phyloP scores from a whole-genome alignment of 2,797 vertebrate genomes.

The Coreius guichenoti region DNA sequence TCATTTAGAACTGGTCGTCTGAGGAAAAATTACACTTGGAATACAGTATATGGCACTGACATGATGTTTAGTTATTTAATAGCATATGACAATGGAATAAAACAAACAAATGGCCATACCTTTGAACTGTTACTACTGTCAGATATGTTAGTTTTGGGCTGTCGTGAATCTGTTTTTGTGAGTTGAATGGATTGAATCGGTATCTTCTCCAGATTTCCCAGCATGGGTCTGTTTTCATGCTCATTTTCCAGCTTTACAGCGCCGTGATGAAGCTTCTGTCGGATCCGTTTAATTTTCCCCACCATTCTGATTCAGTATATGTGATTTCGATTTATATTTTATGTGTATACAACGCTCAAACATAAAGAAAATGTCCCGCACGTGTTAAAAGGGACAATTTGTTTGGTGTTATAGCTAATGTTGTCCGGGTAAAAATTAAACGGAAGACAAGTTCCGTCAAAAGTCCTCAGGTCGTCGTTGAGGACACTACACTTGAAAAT shows the following conservation, averaged over 20 bases:
- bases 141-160: neutral
- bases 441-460: conserved; percentile 23
- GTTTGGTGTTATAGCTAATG: neutral
- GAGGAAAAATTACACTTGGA: neutral
- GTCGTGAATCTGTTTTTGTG: neutral
- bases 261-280: conserved; percentile 77
- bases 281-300: conserved; percentile 76
- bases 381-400: conserved; percentile 7
- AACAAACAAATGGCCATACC: neutral
- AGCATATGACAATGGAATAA: neutral
- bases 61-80: neutral
- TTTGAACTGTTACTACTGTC: conserved; percentile 24
- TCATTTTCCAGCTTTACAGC: conserved; percentile 69
- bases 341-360: too few relatives aligned
- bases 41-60: neutral
- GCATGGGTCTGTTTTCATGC: neutral
- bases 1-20: neutral
- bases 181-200: conserved; percentile 1
- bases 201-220: conserved; percentile 34
- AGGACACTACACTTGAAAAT: neutral
- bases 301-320: conserved; percentile 67
- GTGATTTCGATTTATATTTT: neutral
- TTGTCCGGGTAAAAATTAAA: neutral
- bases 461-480: neutral
- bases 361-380: neutral